These are phyloP conservation scores for Drosophila lutescens DNA, from an alignment of 2,888 invertebrate genomes.

Conservation along the genomic window DNA sequence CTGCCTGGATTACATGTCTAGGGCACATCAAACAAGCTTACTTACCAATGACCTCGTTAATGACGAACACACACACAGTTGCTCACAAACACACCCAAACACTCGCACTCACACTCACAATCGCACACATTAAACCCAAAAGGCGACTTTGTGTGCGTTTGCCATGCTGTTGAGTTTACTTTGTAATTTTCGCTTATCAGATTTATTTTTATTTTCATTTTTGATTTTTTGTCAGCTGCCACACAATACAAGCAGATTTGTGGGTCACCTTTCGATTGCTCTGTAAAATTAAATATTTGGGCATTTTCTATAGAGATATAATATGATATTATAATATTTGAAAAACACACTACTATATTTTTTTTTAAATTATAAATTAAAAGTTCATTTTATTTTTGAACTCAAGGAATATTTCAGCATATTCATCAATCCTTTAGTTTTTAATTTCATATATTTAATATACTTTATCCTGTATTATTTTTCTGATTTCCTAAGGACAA, in stretches of 20 bases:
- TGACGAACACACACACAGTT: constrained; percentile 60
- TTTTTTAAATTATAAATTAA: too few species aligned
- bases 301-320: too few species aligned
- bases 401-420: too few species aligned
- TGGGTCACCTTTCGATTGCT: constrained; percentile 11
- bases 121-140: constrained; percentile 17
- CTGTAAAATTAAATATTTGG: constrained; percentile 15
- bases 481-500: too few species aligned
- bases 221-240: constrained; percentile 70
- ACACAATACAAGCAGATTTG: constrained; percentile 22
- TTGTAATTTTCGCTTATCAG: constrained; percentile 79
- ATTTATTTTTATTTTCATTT: constrained; percentile 79
- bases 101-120: constrained; percentile 21
- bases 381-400: too few species aligned
- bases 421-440: too few species aligned
- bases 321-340: too few species aligned
- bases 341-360: too few species aligned
- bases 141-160: constrained; percentile 35
- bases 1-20: constrained; percentile 73
- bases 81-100: constrained; percentile 50
- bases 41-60: constrained; percentile 80
- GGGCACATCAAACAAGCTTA: constrained; percentile 80
- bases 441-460: too few species aligned
- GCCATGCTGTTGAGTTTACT: constrained; percentile 66
- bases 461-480: too few species aligned